Evolutionary conservation across 2,797 vertebrate species (phyloP), one percentile per base, ranked within the genome.

Genomic region (Acanthopagrus latus): DNA sequence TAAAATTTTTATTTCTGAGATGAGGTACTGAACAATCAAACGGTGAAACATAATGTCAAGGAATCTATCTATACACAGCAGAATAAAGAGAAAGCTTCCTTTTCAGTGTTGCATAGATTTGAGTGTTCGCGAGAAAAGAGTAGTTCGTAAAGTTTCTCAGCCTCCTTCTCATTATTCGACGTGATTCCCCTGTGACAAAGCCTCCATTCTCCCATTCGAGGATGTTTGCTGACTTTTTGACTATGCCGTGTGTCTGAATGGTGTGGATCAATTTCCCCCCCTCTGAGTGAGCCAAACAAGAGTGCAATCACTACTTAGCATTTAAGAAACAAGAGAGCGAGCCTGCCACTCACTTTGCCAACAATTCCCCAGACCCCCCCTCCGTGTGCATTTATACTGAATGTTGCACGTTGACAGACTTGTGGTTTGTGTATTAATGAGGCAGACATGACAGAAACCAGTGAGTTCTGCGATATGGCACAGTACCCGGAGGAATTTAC

Each of bases 371-470:
- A 56, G 48, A 64, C 38, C 55, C 18, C 55, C 18, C 43, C 44
- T 69, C 64, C 71, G 65, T 33, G 23, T 64, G 80, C 79, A 57
- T 79, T 84, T 54, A 33, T 54, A 33, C 64, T 57, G 52, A 79
- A 64, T 80, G 76, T 71, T 78, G 76, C 71, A 63, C 78, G 86
- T 80, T 75, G 73, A 85, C 75, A 88, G 83, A 78, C 54, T 44
- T 86, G 78, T 55, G 81, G 73, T 74, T 89, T 89, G 67, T 83
- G 80, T 83, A 84, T 83, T 89, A 85, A 91, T 86, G 86, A 91
- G 80, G 71, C 70, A 84, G 76, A 87, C 71, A 81, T 69, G 81
- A 86, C 79, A 81, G 58, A 86, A 79, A 81, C 75, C 78, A 78
- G 2, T 13, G 75, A 66, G 71, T 63, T 65, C 46, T 74, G 76